Percentiles rank a stretch among this genome's conserved stretches.
Evolutionary conservation across 2,113 vertebrate genomes (phyloP).

Genomic region (Sander lucioperca): DNA sequence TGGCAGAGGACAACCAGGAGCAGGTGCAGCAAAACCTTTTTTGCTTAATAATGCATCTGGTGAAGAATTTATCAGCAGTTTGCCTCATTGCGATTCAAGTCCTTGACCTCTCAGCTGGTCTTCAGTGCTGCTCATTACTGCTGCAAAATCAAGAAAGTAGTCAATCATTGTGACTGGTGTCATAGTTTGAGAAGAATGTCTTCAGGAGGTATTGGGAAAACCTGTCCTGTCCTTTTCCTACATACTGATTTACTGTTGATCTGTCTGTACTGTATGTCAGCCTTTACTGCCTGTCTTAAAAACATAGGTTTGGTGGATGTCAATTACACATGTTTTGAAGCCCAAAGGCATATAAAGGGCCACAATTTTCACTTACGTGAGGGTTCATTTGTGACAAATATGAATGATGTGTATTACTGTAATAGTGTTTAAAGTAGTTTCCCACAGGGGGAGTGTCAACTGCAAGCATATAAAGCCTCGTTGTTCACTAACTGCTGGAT

Average conservation of each 20-base stretch:
- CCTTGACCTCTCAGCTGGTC: slow-evolving; percentile 45
- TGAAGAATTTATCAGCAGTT: slow-evolving; percentile 54
- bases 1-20: slow-evolving; percentile 18
- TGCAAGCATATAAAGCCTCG: slow-evolving; percentile 50
- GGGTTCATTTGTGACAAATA: slow-evolving; percentile 56
- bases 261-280: slow-evolving; percentile 17
- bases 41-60: slow-evolving; percentile 40
- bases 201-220: neutral
- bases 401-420: slow-evolving; percentile 62
- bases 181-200: neutral
- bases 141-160: slow-evolving; percentile 8
- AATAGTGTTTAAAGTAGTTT: slow-evolving; percentile 76
- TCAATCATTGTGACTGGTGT: neutral
- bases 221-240: slow-evolving; percentile 7
- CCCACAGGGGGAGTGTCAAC: slow-evolving; percentile 54
- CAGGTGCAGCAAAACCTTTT: slow-evolving; percentile 58
- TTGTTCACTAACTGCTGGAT: slow-evolving; percentile 70
- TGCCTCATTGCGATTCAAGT: slow-evolving; percentile 24
- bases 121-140: slow-evolving; percentile 8
- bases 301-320: slow-evolving; percentile 32
- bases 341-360: slow-evolving; percentile 17
- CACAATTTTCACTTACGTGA: slow-evolving; percentile 50
- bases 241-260: slow-evolving; percentile 8
- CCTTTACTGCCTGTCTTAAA: slow-evolving; percentile 43
- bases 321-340: slow-evolving; percentile 30